These are phyloP conservation scores for Agrilus cyanescens DNA, from an alignment of 2,888 invertebrate genomes.

Conservation along the genomic window DNA sequence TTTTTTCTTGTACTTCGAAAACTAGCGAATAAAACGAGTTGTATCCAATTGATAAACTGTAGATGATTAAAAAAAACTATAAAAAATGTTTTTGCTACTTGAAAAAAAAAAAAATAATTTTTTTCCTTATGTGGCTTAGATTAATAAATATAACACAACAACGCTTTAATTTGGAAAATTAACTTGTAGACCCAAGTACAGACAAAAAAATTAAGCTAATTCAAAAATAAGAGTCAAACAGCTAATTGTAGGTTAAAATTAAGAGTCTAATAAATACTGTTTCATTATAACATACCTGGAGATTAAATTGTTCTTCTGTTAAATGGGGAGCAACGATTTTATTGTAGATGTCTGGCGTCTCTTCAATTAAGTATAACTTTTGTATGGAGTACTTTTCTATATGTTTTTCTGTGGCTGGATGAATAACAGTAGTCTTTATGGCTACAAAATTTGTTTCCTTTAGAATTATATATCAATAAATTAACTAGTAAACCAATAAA, in stretches of 20 bases:
- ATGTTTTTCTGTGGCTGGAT: conserved; percentile 89
- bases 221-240: not conserved
- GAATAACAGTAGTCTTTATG: conserved; percentile 79
- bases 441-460: conserved; percentile 40
- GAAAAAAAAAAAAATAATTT: too few species aligned
- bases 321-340: conserved; percentile 69
- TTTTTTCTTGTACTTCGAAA: too few species aligned
- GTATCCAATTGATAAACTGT: too few species aligned
- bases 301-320: conserved; percentile 57
- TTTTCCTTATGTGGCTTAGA: too few species aligned
- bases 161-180: too few species aligned
- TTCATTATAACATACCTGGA: conserved; percentile 49
- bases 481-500: not conserved
- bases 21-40: too few species aligned
- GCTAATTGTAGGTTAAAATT: not conserved
- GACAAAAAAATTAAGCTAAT: conserved; percentile 4
- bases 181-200: too few species aligned
- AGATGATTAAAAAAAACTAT: too few species aligned
- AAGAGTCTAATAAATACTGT: conserved; percentile 7
- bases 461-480: too few species aligned
- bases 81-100: too few species aligned
- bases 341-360: conserved; percentile 73
- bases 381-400: conserved; percentile 75
- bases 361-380: conserved; percentile 62
- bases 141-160: too few species aligned